Base-by-base conservation (phyloP, 2,113 vertebrate species). In the Girardinichthys multiradiatus region DNA sequence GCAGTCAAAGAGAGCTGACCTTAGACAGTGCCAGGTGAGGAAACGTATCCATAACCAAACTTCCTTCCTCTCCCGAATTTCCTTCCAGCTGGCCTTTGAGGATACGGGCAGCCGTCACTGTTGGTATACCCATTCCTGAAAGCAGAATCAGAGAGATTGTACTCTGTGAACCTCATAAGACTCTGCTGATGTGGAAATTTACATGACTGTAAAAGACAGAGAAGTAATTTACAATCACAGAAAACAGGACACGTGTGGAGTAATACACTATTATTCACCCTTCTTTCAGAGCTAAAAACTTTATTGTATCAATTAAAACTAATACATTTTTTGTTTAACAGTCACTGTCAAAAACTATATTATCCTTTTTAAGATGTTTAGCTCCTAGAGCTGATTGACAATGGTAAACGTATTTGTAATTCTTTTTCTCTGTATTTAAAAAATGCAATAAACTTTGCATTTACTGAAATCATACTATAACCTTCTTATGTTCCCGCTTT, bases 121-220 rank as follows among this genome's bases (percentile, higher is more conserved):
- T 95, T 12, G 94, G 31, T 11, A 95, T 7, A 27, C 95, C 95
- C 95, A 95, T 95, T 57, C 95, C 95, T 95, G 70, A 33, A 76
- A 80, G 58, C n/a, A 86, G 33, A 74, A 45, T 4, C 63, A 77
- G 33, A 6, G 48, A 28, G 31, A 42, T 70, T 84, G 72, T 77
- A 26, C 60, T 59, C 57, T 21, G 1, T 31, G 19, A 76, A 70
- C 9, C n/a, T 68, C 11, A 73, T 62, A 5, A 70, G 19, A 17
- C 12, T 66, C 59, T 59, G 35, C 72, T 48, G 71, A 81, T 62
- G 42, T 28, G 26, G 39, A 12, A 57, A 45, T n/a, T 45, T 54
- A 54, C 21, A 24, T 54, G 27, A 24, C 1, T 19, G 59, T 84
- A 54, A 70, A 62, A 70, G 69, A 73, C 35, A 39, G 70, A 13